A percentile compares a stretch with the other conserved stretches of the same genome.
Evolutionary conservation across 2,888 invertebrate species (phyloP).

Genomic region (Crossocerus cetratus): DNA sequence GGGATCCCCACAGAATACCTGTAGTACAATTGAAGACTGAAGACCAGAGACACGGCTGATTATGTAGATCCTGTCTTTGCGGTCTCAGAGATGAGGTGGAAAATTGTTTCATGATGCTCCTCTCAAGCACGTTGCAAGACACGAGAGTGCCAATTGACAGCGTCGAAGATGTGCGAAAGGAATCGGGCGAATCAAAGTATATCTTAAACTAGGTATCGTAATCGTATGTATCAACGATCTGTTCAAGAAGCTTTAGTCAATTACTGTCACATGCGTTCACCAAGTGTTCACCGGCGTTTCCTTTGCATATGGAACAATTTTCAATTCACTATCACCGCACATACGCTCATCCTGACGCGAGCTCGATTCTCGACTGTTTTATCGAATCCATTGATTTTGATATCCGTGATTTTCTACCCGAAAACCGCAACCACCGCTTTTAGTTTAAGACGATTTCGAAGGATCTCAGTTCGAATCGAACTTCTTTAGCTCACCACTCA

Average conservation of each 20-base stretch:
- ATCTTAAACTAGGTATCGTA: constrained; percentile 31
- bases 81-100: constrained; percentile 30
- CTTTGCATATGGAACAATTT: constrained; percentile 9
- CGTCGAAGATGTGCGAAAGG: constrained; percentile 1
- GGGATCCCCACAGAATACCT: constrained; percentile 39
- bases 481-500: constrained; percentile 9
- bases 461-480: too few relatives aligned
- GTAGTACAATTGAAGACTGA: constrained; percentile 61
- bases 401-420: background rate
- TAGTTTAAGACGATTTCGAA: background rate
- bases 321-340: constrained; percentile 12
- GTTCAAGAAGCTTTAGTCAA: constrained; percentile 41
- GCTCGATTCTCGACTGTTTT: constrained; percentile 7
- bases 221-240: constrained; percentile 42
- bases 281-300: constrained; percentile 35
- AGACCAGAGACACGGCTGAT: constrained; percentile 35
- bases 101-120: constrained; percentile 15
- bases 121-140: too few relatives aligned
- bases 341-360: constrained; percentile 3
- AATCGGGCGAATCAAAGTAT: constrained; percentile 54
- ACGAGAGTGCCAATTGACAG: constrained; percentile 47
- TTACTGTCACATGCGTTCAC: constrained; percentile 39
- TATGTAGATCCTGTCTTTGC: constrained; percentile 43
- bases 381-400: constrained; percentile 1
- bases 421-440: background rate